phyloP scores from a whole-genome alignment of 2,113 vertebrate species.

The Erinaceus europaeus region DNA sequence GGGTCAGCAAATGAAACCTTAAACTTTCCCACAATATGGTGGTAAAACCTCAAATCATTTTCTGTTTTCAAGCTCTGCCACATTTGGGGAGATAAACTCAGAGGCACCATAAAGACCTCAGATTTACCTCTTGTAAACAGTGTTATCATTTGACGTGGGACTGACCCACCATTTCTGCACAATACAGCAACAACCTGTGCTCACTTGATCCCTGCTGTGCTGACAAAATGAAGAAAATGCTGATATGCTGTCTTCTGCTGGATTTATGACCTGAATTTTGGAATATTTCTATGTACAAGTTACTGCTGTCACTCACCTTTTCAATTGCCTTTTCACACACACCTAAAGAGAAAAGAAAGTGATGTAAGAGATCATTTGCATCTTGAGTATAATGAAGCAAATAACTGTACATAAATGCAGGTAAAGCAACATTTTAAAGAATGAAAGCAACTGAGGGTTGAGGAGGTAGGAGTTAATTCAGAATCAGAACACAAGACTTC shows the following conservation, averaged over 20 bases:
- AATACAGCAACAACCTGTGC: not conserved
- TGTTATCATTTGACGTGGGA: not conserved
- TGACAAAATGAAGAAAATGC: conserved; percentile 10
- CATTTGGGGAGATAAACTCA: conserved; percentile 33
- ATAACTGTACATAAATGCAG: not conserved
- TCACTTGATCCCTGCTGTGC: not conserved
- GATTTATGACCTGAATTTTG: conserved; percentile 18
- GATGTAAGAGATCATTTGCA: not conserved
- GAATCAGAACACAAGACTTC: too few relatives aligned
- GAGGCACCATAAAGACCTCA: conserved; percentile 34
- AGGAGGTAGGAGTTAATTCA: too few relatives aligned
- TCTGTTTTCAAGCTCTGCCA: conserved; percentile 47
- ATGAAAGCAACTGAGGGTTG: not conserved
- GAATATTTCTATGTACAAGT: conserved; percentile 1
- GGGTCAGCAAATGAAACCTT: conserved; percentile 50
- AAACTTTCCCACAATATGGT: not conserved
- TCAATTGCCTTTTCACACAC: not conserved
- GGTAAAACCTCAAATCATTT: conserved; percentile 30
- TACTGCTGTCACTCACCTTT: not conserved
- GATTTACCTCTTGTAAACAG: conserved; percentile 47
- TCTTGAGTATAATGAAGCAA: not conserved
- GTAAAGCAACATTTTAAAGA: not conserved
- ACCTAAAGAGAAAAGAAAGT: not conserved
- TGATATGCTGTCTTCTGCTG: not conserved
- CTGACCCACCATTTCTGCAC: conserved; percentile 9